Conservation (phyloP, 2,888 invertebrate genomes). For the Danaus chrysippus region DNA sequence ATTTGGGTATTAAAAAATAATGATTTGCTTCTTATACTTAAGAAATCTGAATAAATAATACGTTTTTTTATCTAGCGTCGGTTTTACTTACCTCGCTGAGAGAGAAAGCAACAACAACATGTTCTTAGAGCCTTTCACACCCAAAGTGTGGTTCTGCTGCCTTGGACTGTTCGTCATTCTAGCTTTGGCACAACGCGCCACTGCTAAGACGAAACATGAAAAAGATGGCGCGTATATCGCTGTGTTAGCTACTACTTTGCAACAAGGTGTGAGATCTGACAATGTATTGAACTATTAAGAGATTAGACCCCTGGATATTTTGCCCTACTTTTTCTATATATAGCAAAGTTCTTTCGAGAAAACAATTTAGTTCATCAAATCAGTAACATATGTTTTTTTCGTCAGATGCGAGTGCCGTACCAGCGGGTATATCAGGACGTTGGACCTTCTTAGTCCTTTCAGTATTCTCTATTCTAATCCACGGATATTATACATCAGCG, state of each 20-base stretch:
- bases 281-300: background rate
- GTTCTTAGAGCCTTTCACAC: constrained; percentile 61
- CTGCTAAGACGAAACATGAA: constrained; percentile 47
- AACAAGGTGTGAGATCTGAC: constrained; percentile 51
- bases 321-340: background rate
- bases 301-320: no score
- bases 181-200: constrained; percentile 47
- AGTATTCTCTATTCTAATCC: constrained; percentile 60
- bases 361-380: background rate
- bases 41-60: constrained; percentile 1
- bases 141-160: constrained; percentile 55
- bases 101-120: constrained; percentile 65
- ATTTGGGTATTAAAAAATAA: no score
- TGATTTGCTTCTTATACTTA: no score
- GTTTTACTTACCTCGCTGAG: constrained; percentile 63
- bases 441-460: constrained; percentile 60
- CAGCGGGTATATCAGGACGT: constrained; percentile 55
- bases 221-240: constrained; percentile 55
- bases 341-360: background rate
- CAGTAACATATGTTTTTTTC: background rate
- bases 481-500: constrained; percentile 68
- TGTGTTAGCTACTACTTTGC: constrained; percentile 60
- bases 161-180: constrained; percentile 45
- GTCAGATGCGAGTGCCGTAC: constrained; percentile 64
- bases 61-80: constrained; percentile 44